A percentile compares a stretch with the other conserved stretches of the same genome.
Conservation (phyloP, 2,888 invertebrate species). For the Apotomis betuletana region DNA sequence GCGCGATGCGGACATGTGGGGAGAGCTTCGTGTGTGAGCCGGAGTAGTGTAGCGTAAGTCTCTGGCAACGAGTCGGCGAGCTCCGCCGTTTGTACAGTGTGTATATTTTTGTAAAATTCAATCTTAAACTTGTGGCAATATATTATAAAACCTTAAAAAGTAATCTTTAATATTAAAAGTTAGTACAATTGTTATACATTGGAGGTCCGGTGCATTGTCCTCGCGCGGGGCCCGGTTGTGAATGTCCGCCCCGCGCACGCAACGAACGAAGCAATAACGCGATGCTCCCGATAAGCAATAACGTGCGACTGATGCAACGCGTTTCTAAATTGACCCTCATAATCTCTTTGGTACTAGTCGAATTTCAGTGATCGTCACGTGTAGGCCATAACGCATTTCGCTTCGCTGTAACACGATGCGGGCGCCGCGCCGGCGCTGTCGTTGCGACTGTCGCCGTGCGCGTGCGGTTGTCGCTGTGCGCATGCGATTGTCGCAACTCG, state of each 20-base stretch:
- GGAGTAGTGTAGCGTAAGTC: slow-evolving; percentile 31
- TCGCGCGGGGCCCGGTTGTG: slow-evolving; percentile 73
- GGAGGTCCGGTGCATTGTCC: slow-evolving; percentile 46
- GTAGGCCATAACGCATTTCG: slow-evolving; percentile 42
- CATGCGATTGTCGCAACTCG: not conserved
- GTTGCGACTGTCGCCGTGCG: slow-evolving; percentile 25
- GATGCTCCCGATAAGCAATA: slow-evolving; percentile 34
- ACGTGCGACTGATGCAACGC: slow-evolving; percentile 34
- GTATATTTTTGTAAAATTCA: slow-evolving; percentile 83
- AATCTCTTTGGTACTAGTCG: slow-evolving; percentile 42
- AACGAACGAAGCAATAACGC: slow-evolving; percentile 69
- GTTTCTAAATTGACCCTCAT: slow-evolving; percentile 39
- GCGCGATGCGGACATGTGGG: not conserved
- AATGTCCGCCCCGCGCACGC: slow-evolving; percentile 63
- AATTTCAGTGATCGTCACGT: slow-evolving; percentile 38
- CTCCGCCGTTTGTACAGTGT: slow-evolving; percentile 80
- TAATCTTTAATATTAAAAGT: slow-evolving; percentile 72
- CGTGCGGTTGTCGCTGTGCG: slow-evolving; percentile 3
- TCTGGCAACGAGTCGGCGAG: slow-evolving; percentile 35
- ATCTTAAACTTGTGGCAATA: slow-evolving; percentile 79
- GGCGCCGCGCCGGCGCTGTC: slow-evolving; percentile 17
- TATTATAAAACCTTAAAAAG: slow-evolving; percentile 76
- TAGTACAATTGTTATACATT: slow-evolving; percentile 76
- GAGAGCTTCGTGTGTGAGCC: slow-evolving; percentile 28
- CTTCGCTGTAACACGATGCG: slow-evolving; percentile 30